Base-by-base conservation (phyloP, 1,140 invertebrate species). In the Drosophila persimilis region DNA sequence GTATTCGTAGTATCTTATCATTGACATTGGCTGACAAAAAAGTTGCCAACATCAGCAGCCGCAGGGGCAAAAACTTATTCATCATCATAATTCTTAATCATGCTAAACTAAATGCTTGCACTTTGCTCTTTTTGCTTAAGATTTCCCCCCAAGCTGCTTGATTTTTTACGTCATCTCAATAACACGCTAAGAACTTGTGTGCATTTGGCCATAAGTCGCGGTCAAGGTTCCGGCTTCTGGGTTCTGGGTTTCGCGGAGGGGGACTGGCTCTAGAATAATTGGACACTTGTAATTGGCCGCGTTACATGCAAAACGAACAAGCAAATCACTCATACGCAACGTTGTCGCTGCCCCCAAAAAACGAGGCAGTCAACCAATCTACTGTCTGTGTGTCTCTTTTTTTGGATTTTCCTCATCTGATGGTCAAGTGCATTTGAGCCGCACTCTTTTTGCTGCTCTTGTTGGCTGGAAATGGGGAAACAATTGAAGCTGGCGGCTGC, bases 251-350 rank as follows among this genome's bases (percentile, higher is more conserved):
- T 26, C 24, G 3, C 5, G 4, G 4, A 5, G 24, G 59, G 50
- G 17, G 57, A 44, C 26, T 45, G 57, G 57, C 35, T 46, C 46
- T 35, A 35, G n/a, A 43, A 44, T 51, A 22, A 44, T 73, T 73
- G 70, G 69, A 54, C 80, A 74, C 57, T 58, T 80, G 80, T 86
- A 85, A 85, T 39, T 80, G 62, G 69, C 61, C 73, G 58, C 74
- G 70, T 77, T 80, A 86, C 67, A 86, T 59, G 69, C 59, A 48
- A 60, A 70, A 61, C 29, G 56, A 60, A 62, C 61, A 51, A 55
- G 46, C 39, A 39, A 45, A 80, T 77, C 61, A 77, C 77, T 74
- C 81, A 85, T 86, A 86, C 81, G 81, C 77, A 58, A 8, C 31
- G 81, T 77, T 59, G 59, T 41, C 55, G 24, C 46, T 24, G 35